Evolutionary conservation across 2,113 vertebrate genomes (phyloP).

Genomic region (Butorides virescens): DNA sequence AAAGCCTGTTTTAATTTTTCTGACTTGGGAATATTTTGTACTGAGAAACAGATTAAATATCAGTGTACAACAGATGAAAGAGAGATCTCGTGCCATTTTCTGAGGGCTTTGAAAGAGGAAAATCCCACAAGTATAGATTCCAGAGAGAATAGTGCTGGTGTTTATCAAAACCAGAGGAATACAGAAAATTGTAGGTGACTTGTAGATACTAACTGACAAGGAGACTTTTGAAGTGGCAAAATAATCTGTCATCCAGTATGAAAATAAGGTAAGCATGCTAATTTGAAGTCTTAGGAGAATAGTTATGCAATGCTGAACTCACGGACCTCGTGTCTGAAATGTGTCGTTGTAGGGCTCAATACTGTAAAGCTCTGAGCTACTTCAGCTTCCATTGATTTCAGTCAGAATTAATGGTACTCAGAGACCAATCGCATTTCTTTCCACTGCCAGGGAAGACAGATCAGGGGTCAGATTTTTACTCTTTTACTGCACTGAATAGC

Average conservation of each 20-base stretch:
- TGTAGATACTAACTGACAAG: neutral
- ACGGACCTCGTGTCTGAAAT: neutral
- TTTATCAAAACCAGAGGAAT: slow-evolving; percentile 40
- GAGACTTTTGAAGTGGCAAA: slow-evolving; percentile 34
- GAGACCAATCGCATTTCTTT: slow-evolving; percentile 5
- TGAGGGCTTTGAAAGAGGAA: neutral
- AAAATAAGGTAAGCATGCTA: slow-evolving; percentile 30
- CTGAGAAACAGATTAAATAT: slow-evolving; percentile 56
- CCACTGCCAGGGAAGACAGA: slow-evolving; percentile 6
- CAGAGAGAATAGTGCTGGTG: neutral
- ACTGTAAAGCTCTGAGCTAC: neutral
- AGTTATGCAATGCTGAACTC: slow-evolving; percentile 37
- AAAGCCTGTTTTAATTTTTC: slow-evolving; percentile 54
- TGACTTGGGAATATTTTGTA: slow-evolving; percentile 40
- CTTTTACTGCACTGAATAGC: neutral
- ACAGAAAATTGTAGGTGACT: slow-evolving; percentile 7
- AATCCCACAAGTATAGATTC: neutral
- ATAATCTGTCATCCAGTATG: neutral
- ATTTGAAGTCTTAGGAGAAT: slow-evolving; percentile 25
- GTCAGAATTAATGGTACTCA: neutral
- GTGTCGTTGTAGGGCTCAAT: neutral
- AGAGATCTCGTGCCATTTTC: neutral
- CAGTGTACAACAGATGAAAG: slow-evolving; percentile 22
- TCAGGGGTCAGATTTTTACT: neutral
- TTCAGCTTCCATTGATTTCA: slow-evolving; percentile 4